Base-by-base conservation (phyloP, 2,113 vertebrate species). In the cat (Felis catus) region DNA sequence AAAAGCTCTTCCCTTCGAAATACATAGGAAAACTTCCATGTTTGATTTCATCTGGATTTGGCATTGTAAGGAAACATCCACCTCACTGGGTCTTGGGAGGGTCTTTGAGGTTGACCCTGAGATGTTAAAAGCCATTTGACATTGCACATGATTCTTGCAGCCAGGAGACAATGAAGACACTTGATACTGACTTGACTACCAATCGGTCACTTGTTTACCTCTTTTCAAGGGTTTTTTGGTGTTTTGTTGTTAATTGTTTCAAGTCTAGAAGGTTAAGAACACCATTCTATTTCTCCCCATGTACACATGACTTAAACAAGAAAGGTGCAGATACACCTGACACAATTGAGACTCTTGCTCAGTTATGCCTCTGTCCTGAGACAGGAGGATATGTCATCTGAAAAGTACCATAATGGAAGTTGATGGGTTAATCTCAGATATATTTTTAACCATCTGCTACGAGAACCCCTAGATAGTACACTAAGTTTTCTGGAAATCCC, bases 261-360 rank as follows among this genome's bases (percentile, higher is more conserved):
- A 96, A 91, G 81, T 85, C 53, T 94, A 78, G 73, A 76, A 96
- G 85, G 86, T 74, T 31, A 95, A 79, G 87, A 95, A 97, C 97
- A 96, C 97, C 97, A 33, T 58, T 88, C 87, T 89, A 0, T 78
- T 29, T 61, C 55, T 87, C 61, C 87, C 76, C 81, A 55, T 13
- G 3, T 51, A 68, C 61, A 84, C 23, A 29, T 19, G 53, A 73
- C 78, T 88, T 36, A 51, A 92, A 71, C 33, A 25, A 80, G 89
- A 53, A n/a, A 61, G 29, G 29, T 19, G 87, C 63, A 29, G 71
- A n/a, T 29, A 66, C 4, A 9, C 80, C 71, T n/a, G 23, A 86
- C 63, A 61, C 63, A 13, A 15, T 13, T 3, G 10, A 73, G 86
- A 31, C 66, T 29, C 53, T 63, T 27, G 7, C 39, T 71, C 29